Evolutionary conservation across 2,888 invertebrate species (phyloP).

Genomic region (Sphaeridia pumilis): DNA sequence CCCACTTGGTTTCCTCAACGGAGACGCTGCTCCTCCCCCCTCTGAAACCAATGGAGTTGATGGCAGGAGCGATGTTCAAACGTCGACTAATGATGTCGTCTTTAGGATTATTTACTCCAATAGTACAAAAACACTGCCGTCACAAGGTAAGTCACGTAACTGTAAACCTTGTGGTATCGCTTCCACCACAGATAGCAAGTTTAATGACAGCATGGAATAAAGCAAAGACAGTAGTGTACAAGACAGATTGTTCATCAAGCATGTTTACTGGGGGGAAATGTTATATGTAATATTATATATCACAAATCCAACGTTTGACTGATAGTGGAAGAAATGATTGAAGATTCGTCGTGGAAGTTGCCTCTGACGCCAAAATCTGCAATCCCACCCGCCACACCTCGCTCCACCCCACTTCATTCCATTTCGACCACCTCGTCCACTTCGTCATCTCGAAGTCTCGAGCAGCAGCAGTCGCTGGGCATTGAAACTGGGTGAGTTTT

Average conservation of each 20-base stretch:
- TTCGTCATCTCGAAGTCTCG: constrained; percentile 38
- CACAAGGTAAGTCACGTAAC: not conserved
- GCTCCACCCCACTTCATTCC: constrained; percentile 36
- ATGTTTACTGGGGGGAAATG: too few species aligned
- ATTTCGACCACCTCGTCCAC: constrained; percentile 38
- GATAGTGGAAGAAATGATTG: constrained; percentile 31
- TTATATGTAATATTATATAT: too few species aligned
- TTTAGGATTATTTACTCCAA: constrained; percentile 60
- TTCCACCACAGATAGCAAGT: too few species aligned
- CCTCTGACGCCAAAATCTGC: constrained; percentile 29
- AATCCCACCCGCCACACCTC: constrained; percentile 29
- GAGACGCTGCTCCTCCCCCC: too few species aligned
- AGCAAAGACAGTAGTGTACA: too few species aligned
- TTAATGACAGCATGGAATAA: too few species aligned
- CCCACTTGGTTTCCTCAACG: constrained; percentile 22
- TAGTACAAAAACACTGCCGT: constrained; percentile 23
- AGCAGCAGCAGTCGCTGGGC: constrained; percentile 34
- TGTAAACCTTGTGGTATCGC: too few species aligned
- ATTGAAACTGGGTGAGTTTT: constrained; percentile 31
- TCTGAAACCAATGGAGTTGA: constrained; percentile 35
- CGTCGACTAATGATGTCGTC: constrained; percentile 67
- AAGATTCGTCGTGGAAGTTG: constrained; percentile 28
- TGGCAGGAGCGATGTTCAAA: constrained; percentile 38
- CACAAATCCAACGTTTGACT: too few species aligned
- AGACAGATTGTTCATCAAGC: too few species aligned